A percentile compares a stretch with the other conserved stretches of the same genome.
These are phyloP conservation scores for Oreocharis arfaki DNA, from an alignment of 2,113 vertebrate genomes.

Conservation along the genomic window DNA sequence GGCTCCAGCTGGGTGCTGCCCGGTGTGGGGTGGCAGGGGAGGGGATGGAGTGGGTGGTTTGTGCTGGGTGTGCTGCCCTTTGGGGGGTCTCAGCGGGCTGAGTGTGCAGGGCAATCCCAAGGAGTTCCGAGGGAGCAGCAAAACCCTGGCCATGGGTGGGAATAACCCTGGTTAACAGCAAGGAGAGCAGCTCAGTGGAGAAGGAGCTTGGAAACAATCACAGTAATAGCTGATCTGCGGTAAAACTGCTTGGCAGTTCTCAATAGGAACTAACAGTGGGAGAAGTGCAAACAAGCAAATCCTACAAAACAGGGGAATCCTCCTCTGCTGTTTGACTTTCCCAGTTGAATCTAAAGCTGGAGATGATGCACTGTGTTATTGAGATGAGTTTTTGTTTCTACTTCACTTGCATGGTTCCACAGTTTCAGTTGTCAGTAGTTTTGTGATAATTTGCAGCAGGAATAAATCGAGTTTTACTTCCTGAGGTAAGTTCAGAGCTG, in stretches of 20 bases:
- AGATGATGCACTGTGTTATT: neutral
- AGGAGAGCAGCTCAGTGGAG: neutral
- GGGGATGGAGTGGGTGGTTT: neutral
- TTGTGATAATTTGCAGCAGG: neutral
- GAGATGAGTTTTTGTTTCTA: neutral
- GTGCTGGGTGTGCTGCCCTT: neutral
- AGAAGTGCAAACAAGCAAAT: neutral
- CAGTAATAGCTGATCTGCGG: neutral
- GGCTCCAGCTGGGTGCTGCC: neutral
- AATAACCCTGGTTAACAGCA: accelerated
- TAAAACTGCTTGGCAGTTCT: neutral
- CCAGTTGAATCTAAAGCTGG: neutral
- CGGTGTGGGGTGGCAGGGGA: accelerated
- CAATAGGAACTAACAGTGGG: neutral
- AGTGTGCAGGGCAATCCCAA: neutral
- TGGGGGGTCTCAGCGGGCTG: accelerated
- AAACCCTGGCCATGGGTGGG: neutral
- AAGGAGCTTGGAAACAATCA: neutral
- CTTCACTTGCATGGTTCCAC: neutral
- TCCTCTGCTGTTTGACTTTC: neutral
- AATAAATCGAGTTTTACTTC: neutral
- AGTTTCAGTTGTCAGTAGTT: neutral
- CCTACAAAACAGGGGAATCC: neutral
- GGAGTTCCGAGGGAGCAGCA: accelerated
- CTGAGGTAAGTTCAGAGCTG: neutral